Conservation (phyloP, 1,140 invertebrate genomes). For the Drosophila arawakana region DNA sequence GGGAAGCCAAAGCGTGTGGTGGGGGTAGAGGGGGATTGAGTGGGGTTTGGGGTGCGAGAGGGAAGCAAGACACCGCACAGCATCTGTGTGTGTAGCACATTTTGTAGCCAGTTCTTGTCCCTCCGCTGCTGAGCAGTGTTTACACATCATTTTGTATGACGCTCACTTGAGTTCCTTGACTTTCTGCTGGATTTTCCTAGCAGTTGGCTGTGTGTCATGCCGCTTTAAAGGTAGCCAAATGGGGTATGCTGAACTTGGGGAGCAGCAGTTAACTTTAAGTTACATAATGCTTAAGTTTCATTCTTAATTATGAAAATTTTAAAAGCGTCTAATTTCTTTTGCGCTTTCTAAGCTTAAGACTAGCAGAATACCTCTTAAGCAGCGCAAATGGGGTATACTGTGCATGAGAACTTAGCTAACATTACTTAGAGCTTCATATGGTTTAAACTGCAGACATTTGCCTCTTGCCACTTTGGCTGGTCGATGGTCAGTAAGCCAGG, state of each 20-base stretch:
- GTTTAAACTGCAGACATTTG: no score
- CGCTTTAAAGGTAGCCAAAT: neutral
- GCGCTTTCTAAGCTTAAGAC: no score
- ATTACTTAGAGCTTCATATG: no score
- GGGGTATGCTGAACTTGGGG: neutral
- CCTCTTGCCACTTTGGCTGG: no score
- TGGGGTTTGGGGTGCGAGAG: neutral
- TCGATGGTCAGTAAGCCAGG: no score
- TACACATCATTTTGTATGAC: slow-evolving; percentile 56
- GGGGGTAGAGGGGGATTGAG: neutral
- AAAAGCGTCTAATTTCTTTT: no score
- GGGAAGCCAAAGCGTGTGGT: neutral
- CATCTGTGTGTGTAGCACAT: slow-evolving; percentile 32
- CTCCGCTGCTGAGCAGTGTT: slow-evolving; percentile 19
- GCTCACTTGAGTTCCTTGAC: slow-evolving; percentile 75
- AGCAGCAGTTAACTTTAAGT: neutral
- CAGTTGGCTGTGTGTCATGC: slow-evolving; percentile 10
- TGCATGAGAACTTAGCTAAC: no score
- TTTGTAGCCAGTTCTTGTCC: slow-evolving; percentile 24
- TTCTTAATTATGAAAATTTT: no score
- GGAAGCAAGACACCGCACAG: slow-evolving; percentile 2
- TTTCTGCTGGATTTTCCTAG: slow-evolving; percentile 58
- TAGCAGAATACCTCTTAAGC: neutral
- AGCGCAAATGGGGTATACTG: neutral
- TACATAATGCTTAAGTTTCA: no score